A percentile compares a stretch with the other conserved stretches of the same genome.
These are phyloP conservation scores for Pissodes strobi DNA, from an alignment of 1,140 invertebrate genomes.

Conservation along the genomic window DNA sequence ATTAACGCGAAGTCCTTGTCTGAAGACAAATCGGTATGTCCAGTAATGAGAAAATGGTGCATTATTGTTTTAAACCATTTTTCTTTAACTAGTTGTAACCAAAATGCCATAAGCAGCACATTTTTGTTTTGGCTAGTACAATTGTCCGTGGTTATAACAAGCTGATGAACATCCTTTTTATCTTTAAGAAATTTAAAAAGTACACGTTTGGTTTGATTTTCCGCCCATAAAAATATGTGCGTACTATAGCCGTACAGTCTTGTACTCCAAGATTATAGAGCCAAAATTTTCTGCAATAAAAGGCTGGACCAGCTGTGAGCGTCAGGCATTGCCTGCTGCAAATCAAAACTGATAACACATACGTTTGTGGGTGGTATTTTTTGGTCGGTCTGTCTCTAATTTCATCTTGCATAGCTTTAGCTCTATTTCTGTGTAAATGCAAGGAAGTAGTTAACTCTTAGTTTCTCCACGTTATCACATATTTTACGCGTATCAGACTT, in stretches of 20 bases:
- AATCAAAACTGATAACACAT: conserved; percentile 16
- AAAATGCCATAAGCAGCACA: not conserved
- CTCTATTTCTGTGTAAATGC: not conserved
- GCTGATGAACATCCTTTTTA: conserved; percentile 9
- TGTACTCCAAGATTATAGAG: conserved; percentile 30
- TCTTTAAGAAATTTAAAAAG: conserved; percentile 13
- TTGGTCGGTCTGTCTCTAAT: not conserved
- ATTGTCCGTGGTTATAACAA: conserved; percentile 33
- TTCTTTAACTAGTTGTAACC: too few species aligned
- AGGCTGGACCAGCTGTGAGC: conserved; percentile 17
- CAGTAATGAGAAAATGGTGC: too few species aligned
- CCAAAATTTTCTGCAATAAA: conserved; percentile 23
- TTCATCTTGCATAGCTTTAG: not conserved
- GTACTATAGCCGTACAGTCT: conserved; percentile 8
- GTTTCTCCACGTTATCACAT: not conserved
- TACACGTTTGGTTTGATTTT: conserved; percentile 8
- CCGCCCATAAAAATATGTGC: conserved; percentile 26
- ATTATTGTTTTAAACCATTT: too few species aligned
- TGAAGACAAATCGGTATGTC: too few species aligned
- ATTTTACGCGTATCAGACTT: conserved; percentile 5
- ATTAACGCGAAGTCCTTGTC: too few species aligned
- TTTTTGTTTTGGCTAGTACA: conserved; percentile 38
- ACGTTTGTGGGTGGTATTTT: not conserved
- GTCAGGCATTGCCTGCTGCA: conserved; percentile 16
- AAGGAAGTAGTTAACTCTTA: not conserved